Evolutionary conservation across 2,113 vertebrate genomes (phyloP), one percentile per base, ranked within the genome.

Genomic region (Nannobrachium achirus): DNA sequence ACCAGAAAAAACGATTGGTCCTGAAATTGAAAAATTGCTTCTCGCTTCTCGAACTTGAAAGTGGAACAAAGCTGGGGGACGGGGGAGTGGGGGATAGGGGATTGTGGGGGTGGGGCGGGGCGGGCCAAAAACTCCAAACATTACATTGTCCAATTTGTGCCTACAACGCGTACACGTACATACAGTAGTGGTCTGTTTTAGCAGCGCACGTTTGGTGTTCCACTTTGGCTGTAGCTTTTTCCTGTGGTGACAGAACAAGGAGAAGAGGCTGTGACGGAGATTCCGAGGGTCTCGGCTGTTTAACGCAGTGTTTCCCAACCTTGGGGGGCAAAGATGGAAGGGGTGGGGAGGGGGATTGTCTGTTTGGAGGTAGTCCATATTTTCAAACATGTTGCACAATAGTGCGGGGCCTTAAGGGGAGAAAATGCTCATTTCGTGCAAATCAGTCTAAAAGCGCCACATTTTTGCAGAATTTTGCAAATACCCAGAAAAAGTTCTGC

Each of bases 211-310:
- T 86, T 87, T 82, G 80, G 83, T 89, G 90, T 91, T 88, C 73
- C 79, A 89, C 92, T 94, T 93, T 93, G 92, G 91, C 93, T 90
- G 89, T 91, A 94, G 93, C 93, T 93, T 92, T n/a, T 81, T 90
- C 92, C 83, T 87, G 90, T 86, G 89, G 84, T 90, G 88, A 89
- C 88, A 83, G 82, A 83, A 85, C n/a, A 86, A 85, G 81, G 75
- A 87, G 56, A 85, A 81, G 75, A 87, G 52, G 53, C 64, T 39
- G 69, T 42, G 66, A 66, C 73, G 71, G 72, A 75, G 67, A 83
- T 56, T 71, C 81, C 38, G 40, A 64, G 46, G 71, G 67, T 83
- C 85, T 75, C 71, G 25, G 25, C 6, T 33, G 3, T 4, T 33
- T 33, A 33, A 4, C 25, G 25, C 25, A 33, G 25, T 33, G 25